Base-by-base conservation (phyloP, 2,888 invertebrate genomes). In the Epirrhoe alternata region DNA sequence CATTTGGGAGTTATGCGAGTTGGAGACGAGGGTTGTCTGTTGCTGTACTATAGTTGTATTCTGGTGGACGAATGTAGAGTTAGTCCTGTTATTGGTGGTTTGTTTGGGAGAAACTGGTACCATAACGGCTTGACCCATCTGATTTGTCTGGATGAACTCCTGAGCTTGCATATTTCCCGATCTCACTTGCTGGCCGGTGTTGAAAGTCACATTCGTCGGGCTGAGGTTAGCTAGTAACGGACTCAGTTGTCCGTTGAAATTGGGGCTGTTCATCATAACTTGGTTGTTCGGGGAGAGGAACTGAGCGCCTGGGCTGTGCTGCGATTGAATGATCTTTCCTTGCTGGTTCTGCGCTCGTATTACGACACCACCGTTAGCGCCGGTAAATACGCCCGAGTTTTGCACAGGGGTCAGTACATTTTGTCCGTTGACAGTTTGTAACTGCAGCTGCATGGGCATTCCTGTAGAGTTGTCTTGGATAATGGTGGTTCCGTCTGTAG, bases 41-140 rank as follows among this genome's bases (percentile, higher is more conserved):
- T 97, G 97, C 78, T 97, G 97, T 2, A 97, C 96, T 77, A 97
- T 97, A 0, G 97, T 97, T 0, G 97, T 97, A 81, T 97, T 97
- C 76, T 97, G 97, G 75, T 97, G 97, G 1, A 97, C 96, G 78
- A 95, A 97, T 0, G 97, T 97, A 0, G 95, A 95, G 75, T 94
- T 94, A 62, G 94, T 94, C 66, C 95, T 94, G 80, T 94, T 95
- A 53, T 60, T 59, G 12, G 95, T 87, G 0, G 94, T 92, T 65
- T 94, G 95, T 77, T 95, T 95, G 0, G 94, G 94, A 0, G 95
- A 94, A 58, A 96, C 92, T 1, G 96, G 96, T 10, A 96, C 95
- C 95, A 96, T 95, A 65, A 96, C 78, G 0, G 96, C 95, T 81
- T 96, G 96, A 0, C 96, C 96, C 92, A 94, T 93, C 74, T 94